Base-by-base conservation (phyloP, 2,797 vertebrate species). In the Knipowitschia caucasica region DNA sequence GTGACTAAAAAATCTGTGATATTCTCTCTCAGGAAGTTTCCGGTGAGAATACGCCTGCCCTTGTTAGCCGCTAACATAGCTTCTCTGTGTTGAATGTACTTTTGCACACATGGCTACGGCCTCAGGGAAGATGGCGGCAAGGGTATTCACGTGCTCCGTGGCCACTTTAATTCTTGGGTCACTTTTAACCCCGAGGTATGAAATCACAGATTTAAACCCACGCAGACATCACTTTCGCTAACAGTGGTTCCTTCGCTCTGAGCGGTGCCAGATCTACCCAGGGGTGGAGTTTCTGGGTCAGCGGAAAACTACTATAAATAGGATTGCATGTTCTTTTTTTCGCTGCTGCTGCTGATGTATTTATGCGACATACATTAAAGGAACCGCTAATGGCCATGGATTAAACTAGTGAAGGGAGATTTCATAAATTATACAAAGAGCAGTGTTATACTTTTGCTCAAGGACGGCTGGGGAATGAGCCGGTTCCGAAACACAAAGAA, bases 251-350 rank as follows among this genome's bases (percentile, higher is more conserved):
- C 5, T 40, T 15, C 30, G 46, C 31, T 46, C 30, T 23, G 27
- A 23, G 25, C 38, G 8, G 21, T 5, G 15, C 38, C 21, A 20
- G 14, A 40, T 23, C 40, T 30, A 5, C 50, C 18, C 10, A 1
- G 24, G 23, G 55, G 7, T 34, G 39, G 55, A 26, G 1, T 35
- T 40, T 58, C 39, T 39, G 46, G 18, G 26, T 49, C 56, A 29
- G 23, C 11, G 14, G 14, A 46, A 69, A 36, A 59, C 29, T n/a
- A 12, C 34, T 39, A 27, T 4, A 18, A 40, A 40, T 50, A n/a
- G 29, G 9, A 1, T 3, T 38, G 25, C 10, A 2, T 1, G 2
- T 6, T 3, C 44, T n/a, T 46, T 51, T 29, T 35, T n/a, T n/a
- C n/a, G n/a, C 23, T 14, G 23, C 7, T 0, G 2, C 40, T 25